Evolutionary conservation across 2,113 vertebrate species (phyloP).

Genomic region (Neolamprologus ventralis): DNA sequence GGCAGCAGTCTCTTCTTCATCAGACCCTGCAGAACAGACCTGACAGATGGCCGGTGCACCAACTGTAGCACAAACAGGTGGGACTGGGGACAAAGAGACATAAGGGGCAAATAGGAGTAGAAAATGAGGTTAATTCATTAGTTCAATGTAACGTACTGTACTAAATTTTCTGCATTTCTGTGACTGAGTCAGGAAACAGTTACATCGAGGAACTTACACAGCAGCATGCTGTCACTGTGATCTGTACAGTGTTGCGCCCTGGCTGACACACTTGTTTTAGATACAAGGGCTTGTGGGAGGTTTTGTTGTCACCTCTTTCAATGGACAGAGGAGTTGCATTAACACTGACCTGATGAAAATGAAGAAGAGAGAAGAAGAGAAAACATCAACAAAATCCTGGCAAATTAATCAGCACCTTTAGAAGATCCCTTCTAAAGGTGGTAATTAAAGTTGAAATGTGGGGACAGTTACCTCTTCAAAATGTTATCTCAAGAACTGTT

Average conservation of each 20-base stretch:
- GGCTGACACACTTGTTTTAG: slow-evolving; percentile 94
- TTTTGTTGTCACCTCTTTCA: slow-evolving; percentile 92
- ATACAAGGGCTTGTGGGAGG: slow-evolving; percentile 92
- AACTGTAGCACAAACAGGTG: slow-evolving; percentile 96
- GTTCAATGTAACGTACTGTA: neutral
- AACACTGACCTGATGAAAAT: slow-evolving; percentile 75
- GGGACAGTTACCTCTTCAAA: neutral
- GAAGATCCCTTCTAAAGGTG: neutral
- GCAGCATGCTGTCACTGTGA: slow-evolving; percentile 94
- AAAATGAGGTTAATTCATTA: neutral
- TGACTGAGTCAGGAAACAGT: neutral
- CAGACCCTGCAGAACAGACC: slow-evolving; percentile 90
- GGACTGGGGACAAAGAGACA: slow-evolving; percentile 70
- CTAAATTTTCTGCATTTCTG: neutral
- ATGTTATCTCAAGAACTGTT: neutral
- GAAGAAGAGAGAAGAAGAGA: neutral
- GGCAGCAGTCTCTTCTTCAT: slow-evolving; percentile 94
- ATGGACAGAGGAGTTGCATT: slow-evolving; percentile 89
- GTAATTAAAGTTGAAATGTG: neutral
- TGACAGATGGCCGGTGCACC: slow-evolving; percentile 89
- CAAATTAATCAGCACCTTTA: neutral
- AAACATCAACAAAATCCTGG: neutral
- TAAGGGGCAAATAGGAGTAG: neutral
- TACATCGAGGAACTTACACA: slow-evolving; percentile 74
- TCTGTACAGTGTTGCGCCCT: slow-evolving; percentile 93